phyloP scores from a whole-genome alignment of 1,140 invertebrate genomes.

The Zaprionus inermis region DNA sequence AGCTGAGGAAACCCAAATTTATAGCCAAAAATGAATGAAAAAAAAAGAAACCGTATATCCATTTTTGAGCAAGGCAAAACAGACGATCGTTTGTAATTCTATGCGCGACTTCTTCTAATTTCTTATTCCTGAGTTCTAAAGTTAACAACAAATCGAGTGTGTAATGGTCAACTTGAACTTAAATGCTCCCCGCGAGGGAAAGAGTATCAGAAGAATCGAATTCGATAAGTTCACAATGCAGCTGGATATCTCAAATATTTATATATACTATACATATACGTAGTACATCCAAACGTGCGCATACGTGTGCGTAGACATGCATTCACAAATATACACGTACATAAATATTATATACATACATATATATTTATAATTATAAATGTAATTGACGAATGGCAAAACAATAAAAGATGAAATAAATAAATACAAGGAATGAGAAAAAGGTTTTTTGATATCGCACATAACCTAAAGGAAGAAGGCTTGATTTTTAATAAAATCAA shows the following conservation, averaged over 20 bases:
- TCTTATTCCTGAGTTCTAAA: constrained; percentile 23
- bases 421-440: neutral
- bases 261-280: constrained; percentile 12
- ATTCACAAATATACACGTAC: constrained; percentile 21
- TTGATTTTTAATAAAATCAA: too few relatives aligned
- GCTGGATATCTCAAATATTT: constrained; percentile 24
- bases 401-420: constrained; percentile 31
- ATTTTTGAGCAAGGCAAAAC: constrained; percentile 1
- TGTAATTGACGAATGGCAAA: constrained; percentile 53
- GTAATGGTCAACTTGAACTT: constrained; percentile 3
- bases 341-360: constrained; percentile 22
- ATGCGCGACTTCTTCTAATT: neutral
- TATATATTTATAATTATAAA: constrained; percentile 51
- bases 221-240: neutral
- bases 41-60: neutral
- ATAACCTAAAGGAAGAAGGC: too few relatives aligned
- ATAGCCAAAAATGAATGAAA: neutral
- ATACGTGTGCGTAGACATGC: neutral
- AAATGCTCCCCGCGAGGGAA: neutral
- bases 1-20: neutral
- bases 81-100: neutral
- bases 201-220: neutral
- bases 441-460: neutral
- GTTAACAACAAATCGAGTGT: constrained; percentile 20
- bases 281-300: neutral